Base-by-base conservation (phyloP, 2,113 vertebrate genomes). In the Craseonycteris thonglongyai region DNA sequence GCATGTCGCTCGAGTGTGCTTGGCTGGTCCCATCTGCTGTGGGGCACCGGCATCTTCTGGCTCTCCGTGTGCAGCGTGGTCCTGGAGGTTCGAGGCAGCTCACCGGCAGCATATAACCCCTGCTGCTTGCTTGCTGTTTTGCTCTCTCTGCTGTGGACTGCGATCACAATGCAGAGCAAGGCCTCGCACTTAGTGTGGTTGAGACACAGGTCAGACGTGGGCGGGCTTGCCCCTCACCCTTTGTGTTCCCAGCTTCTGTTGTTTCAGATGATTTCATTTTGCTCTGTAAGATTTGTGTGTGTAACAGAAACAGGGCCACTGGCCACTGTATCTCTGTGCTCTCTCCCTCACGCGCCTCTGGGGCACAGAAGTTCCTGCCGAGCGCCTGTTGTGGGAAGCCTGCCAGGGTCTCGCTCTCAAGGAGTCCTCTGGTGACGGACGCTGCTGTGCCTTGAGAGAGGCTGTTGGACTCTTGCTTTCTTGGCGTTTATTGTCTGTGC, bases 151-250 rank as follows among this genome's bases (percentile, higher is more conserved):
- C 61, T 18, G 19, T 7, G n/a, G 12, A 28, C 86, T 22, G 24
- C 58, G 65, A 26, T 16, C n/a, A 2, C 54, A 38, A 0, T 33
- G 54, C 6, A 5, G 3, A 33, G 45, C 19, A 49, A 49, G 49
- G 10, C 5, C 12, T 15, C 49, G n/a, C 15, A 49, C 49, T 49
- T 15, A 49, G 12, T 42, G 83, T 47, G 18, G 7, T 28, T 1
- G 10, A 59, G 68, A 56, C 4, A 1, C 42, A 16, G 69, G 38
- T 4, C 5, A 42, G 58, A 2, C 42, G 18, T 15, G 40, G 30
- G 3, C 6, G 26, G 56, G 7, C 58, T 28, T 4, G 16, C 16
- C 9, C 33, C 7, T 0, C 1, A 0, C 4, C 8, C n/a, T n/a
- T 9, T 2, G 2, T 0, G 9, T 63, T 51, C 45, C 35, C 11